Evolutionary conservation across 2,113 vertebrate genomes (phyloP), one percentile per base, ranked within the genome.

Genomic region (Aphyosemion australe): DNA sequence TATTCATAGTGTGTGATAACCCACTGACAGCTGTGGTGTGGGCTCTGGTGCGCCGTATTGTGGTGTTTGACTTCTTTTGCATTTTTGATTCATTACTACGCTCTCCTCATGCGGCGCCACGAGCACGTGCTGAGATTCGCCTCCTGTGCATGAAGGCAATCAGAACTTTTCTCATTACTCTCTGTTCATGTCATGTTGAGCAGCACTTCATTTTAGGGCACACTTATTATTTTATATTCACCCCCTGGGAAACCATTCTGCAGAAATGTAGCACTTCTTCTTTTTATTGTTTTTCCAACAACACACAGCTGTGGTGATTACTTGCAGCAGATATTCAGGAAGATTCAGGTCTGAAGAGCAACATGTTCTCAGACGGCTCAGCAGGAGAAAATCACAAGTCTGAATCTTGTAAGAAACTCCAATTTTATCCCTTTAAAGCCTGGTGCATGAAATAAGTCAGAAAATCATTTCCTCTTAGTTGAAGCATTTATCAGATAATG

Each of bases 1-100:
- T 57, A 57, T 26, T 19, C 67, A 19, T n/a, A 54, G 51, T 52
- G 21, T 70, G 48, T 67, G 61, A 73, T 73, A 52, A 70, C n/a
- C 16, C 51, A 53, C 71, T 61, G 53, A 51, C 21, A 45, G 59
- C 58, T 45, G 50, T 45, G 32, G 50, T 41, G 50, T 39, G 32
- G 50, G 51, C 63, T 75, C 43, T 56, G 19, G 14, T 56, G 48
- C 50, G 41, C 9, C 12, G 26, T 54, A 58, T 74, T 37, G 64
- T 72, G 51, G 54, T 54, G 39, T 51, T 42, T 64, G 61, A 71
- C 61, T 63, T 61, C 37, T 51, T 43, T 48, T 39, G 50, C 41
- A 59, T 18, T 61, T 72, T 55, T 60, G 61, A 60, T 34, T 58
- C 16, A 45, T 21, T n/a, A 37, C 37, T 34, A 42, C 18, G 6